Percentiles rank a stretch among this genome's conserved stretches.
phyloP scores from a whole-genome alignment of 2,797 vertebrate genomes.

The Catostomus latipinnis region DNA sequence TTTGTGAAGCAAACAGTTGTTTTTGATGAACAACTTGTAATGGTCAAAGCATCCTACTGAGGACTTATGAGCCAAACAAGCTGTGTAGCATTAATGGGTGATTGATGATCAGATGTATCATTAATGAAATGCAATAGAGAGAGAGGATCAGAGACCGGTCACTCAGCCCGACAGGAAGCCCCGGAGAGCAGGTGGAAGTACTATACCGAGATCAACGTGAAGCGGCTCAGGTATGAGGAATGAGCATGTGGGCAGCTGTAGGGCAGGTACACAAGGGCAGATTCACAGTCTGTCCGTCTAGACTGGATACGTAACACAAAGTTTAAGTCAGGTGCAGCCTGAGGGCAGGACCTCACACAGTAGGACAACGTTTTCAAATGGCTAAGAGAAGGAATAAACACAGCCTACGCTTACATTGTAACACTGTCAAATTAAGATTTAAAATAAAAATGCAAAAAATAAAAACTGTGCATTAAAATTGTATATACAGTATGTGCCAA shows the following conservation, averaged over 20 bases:
- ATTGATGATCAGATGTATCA: conserved; percentile 31
- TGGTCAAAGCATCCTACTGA: conserved; percentile 14
- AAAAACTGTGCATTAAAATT: too few species aligned
- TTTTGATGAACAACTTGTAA: not conserved
- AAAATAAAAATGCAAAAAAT: too few species aligned
- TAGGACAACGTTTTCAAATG: not conserved
- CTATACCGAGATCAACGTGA: conserved; percentile 54
- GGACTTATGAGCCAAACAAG: conserved; percentile 19
- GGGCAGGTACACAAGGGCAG: conserved; percentile 61
- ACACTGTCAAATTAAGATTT: too few species aligned
- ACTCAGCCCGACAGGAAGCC: conserved; percentile 54
- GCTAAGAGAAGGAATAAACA: too few species aligned
- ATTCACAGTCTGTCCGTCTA: conserved; percentile 23
- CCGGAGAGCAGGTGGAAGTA: conserved; percentile 63
- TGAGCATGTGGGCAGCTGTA: conserved; percentile 49
- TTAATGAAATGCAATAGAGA: conserved; percentile 31
- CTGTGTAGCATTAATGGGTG: conserved; percentile 46
- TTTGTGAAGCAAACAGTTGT: not conserved
- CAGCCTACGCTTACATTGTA: too few species aligned
- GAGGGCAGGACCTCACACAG: not conserved
- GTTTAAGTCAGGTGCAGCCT: not conserved
- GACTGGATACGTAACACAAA: not conserved
- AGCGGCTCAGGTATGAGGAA: conserved; percentile 58
- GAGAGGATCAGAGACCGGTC: conserved; percentile 37
- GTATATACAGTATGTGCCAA: too few species aligned